These are phyloP conservation scores for Megamerina dolium DNA, from an alignment of 2,888 invertebrate species.

Conservation along the genomic window DNA sequence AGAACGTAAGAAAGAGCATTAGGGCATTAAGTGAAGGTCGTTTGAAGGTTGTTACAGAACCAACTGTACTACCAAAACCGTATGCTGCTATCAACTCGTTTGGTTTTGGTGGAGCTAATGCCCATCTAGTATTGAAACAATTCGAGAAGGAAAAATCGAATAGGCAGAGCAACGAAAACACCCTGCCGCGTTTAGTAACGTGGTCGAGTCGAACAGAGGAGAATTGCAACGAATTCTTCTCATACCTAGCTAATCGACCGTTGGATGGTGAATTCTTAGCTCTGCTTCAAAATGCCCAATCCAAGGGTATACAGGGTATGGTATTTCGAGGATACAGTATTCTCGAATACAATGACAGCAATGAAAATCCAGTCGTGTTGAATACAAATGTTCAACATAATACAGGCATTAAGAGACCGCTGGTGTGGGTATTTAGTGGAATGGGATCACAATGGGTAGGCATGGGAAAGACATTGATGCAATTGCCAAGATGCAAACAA, in stretches of 20 bases:
- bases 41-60: constrained; percentile 67
- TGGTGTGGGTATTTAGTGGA: constrained; percentile 86
- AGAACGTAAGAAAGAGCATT: constrained; percentile 57
- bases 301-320: constrained; percentile 57
- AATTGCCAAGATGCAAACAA: constrained; percentile 63
- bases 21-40: constrained; percentile 58
- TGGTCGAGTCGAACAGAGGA: constrained; percentile 77
- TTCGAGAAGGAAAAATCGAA: constrained; percentile 47
- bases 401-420: constrained; percentile 59
- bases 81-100: constrained; percentile 83
- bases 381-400: constrained; percentile 55
- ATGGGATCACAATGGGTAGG: constrained; percentile 83
- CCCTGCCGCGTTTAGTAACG: constrained; percentile 66
- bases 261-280: constrained; percentile 59
- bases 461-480: constrained; percentile 73
- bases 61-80: constrained; percentile 65
- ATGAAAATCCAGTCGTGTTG: constrained; percentile 33
- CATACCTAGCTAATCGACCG: constrained; percentile 57
- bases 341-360: constrained; percentile 33
- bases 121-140: constrained; percentile 45
- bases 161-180: constrained; percentile 57
- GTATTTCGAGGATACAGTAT: constrained; percentile 72
- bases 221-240: constrained; percentile 60
- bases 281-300: constrained; percentile 57
- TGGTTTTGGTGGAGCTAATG: constrained; percentile 89